Conservation (phyloP, 2,888 invertebrate species). For the Pristionchus mayeri region DNA sequence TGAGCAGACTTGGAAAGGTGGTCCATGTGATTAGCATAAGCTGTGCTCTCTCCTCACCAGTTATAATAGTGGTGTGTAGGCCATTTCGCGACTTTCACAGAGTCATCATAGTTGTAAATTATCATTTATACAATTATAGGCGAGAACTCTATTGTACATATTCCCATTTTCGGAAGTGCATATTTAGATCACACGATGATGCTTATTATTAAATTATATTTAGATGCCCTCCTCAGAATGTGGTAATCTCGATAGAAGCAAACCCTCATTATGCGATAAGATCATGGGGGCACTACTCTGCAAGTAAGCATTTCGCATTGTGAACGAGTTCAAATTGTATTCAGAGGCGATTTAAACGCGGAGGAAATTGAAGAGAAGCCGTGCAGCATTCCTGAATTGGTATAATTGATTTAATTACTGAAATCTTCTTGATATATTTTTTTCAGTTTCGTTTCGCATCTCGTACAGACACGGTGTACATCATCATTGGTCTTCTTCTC, state of each 20-base stretch:
- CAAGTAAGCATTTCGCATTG: background rate
- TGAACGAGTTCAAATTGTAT: too few relatives aligned
- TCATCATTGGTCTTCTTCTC: background rate
- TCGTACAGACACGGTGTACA: constrained; percentile 14
- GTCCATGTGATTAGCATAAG: too few relatives aligned
- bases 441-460: constrained; percentile 36
- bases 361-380: constrained; percentile 2
- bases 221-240: background rate
- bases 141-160: background rate
- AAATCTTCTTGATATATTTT: background rate
- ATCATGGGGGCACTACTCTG: background rate
- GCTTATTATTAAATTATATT: too few relatives aligned
- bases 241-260: too few relatives aligned
- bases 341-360: constrained; percentile 22
- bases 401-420: background rate
- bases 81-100: too few relatives aligned
- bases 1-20: too few relatives aligned
- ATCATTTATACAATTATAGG: too few relatives aligned
- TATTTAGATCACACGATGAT: background rate
- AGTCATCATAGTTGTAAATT: too few relatives aligned
- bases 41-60: too few relatives aligned
- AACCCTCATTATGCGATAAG: background rate
- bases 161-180: background rate
- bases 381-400: constrained; percentile 12
- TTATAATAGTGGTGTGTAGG: too few relatives aligned